Base-by-base conservation (phyloP, 2,113 vertebrate genomes). In the Cyrtonyx montezumae region DNA sequence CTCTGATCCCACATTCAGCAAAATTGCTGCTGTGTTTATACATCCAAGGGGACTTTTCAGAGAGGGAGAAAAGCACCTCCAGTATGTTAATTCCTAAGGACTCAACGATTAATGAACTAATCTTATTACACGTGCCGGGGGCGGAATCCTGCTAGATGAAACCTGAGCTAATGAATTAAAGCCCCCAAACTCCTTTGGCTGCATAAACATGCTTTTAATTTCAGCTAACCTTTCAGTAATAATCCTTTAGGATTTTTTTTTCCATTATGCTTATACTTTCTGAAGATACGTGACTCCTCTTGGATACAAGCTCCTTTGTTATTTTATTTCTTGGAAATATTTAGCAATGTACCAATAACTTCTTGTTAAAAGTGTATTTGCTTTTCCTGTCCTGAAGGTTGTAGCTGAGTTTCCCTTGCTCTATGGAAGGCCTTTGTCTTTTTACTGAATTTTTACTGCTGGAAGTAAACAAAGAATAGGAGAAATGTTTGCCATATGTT, bases 341-440 rank as follows among this genome's bases (percentile, higher is more conserved):
- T 96, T 97, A 96, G 95, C 84, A 94, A 96, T 36, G 88, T 94
- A 91, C 95, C 79, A 95, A 74, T 90, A 93, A 94, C 91, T 88
- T 95, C 96, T 95, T 96, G 88, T 94, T 97, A 95, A 97, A 97
- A 94, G 56, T 82, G 66, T 92, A 94, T 96, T 96, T 97, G 84
- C 87, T 92, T 97, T 97, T 96, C 88, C 79, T 89, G 82, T 94
- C 91, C 92, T 94, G 68, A 68, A 96, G 90, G 89, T 91, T 96
- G 91, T 93, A 97, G 95, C 79, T 83, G 90, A 89, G 81, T 93
- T 97, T 96, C 80, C 71, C 80, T 87, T 69, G 91, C 90, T 91
- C 91, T 84, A 3, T 93, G 88, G 81, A 93, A 95, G 86, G 88
- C 66, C 45, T 70, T 95, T 91, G 93, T 94, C 90, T 90, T 94